These are phyloP conservation scores for Lutra lutra DNA, from an alignment of 2,797 vertebrate genomes.

Conservation along the genomic window DNA sequence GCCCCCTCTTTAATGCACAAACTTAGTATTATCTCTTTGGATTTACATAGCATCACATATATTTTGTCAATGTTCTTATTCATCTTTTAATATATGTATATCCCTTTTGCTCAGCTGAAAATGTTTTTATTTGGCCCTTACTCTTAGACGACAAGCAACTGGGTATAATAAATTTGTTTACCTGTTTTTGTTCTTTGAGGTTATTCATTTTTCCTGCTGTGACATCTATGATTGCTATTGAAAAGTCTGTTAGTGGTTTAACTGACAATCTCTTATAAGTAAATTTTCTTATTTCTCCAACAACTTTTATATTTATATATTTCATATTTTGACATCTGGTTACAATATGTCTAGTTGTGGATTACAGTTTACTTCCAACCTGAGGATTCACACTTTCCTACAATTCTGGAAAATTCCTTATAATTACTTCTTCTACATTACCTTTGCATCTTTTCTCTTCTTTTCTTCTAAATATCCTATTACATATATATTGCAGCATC, in stretches of 20 bases:
- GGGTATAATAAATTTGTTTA: not conserved
- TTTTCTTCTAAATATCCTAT: not conserved
- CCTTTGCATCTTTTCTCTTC: not conserved
- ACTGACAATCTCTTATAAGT: not conserved
- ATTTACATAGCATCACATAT: not conserved
- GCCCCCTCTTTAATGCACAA: not conserved
- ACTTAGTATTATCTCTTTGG: not conserved
- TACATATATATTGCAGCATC: not conserved
- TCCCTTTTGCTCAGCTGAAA: not conserved
- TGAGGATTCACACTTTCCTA: not conserved
- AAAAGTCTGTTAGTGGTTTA: not conserved
- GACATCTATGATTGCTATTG: not conserved
- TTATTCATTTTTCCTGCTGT: not conserved
- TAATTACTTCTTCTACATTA: too few relatives aligned
- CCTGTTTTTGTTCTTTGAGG: not conserved
- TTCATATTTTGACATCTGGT: not conserved
- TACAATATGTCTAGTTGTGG: not conserved
- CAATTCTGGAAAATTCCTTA: not conserved
- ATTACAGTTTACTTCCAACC: not conserved
- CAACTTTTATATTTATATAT: not conserved
- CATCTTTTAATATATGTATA: not conserved
- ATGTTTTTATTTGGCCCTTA: not conserved
- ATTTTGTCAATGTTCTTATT: not conserved
- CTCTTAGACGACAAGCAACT: not conserved
- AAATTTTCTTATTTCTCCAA: not conserved